Percentiles rank a stretch among this genome's conserved stretches.
Evolutionary conservation across 2,113 vertebrate genomes (phyloP).

Genomic region (Delphinus delphis): DNA sequence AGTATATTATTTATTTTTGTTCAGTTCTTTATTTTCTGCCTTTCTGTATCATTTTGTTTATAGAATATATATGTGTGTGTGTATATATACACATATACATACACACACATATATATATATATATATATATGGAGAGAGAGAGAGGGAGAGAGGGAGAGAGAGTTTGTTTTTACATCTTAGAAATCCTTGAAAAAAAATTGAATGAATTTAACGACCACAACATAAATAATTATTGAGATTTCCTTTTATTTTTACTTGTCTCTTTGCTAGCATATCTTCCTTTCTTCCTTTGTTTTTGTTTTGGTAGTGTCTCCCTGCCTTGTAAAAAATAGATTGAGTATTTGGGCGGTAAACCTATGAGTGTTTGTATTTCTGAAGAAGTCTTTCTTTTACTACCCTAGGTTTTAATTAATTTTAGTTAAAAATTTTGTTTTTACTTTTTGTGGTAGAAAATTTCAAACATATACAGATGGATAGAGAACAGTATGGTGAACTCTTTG

Average conservation of each 20-base stretch:
- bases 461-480: neutral
- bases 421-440: neutral
- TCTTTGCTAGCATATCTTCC: neutral
- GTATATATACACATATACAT: fast-evolving
- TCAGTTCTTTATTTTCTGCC: neutral
- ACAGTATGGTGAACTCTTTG: too few species aligned
- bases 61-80: neutral
- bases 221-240: neutral
- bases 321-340: neutral
- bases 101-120: too few species aligned
- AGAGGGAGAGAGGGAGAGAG: too few species aligned
- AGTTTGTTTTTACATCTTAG: neutral
- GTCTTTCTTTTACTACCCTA: neutral
- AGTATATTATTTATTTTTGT: neutral
- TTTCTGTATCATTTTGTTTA: neutral
- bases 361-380: neutral
- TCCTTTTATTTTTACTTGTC: neutral
- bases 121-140: too few species aligned
- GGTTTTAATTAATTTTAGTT: neutral
- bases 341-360: neutral
- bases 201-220: neutral
- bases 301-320: neutral
- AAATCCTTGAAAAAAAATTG: neutral
- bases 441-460: neutral
- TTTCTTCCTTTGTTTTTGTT: neutral